phyloP scores from a whole-genome alignment of 1,140 invertebrate species.

The Probaryconus sp. region DNA sequence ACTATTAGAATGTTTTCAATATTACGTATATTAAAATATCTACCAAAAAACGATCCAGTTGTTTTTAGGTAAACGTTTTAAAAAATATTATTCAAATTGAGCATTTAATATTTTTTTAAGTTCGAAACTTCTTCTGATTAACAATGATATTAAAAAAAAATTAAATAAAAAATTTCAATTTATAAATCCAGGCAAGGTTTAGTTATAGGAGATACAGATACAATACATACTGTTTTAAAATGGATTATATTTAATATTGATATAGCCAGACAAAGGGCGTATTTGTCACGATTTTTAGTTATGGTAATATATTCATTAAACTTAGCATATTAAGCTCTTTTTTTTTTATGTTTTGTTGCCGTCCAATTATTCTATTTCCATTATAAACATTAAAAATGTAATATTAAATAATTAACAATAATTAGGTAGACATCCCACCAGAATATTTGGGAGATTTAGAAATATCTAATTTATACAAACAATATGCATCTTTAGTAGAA shows the following conservation, averaged over 20 bases:
- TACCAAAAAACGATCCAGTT: slow-evolving; percentile 80
- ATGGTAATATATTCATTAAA: slow-evolving; percentile 75
- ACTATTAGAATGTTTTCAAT: slow-evolving; percentile 82
- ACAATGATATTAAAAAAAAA: slow-evolving; percentile 5
- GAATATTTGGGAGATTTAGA: slow-evolving; percentile 89
- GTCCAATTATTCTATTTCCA: too few species aligned
- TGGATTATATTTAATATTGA: slow-evolving; percentile 87
- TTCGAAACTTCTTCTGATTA: neutral
- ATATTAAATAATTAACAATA: slow-evolving; percentile 73
- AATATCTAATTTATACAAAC: slow-evolving; percentile 83
- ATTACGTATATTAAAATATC: slow-evolving; percentile 84
- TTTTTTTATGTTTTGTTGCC: slow-evolving; percentile 41
- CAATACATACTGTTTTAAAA: slow-evolving; percentile 87
- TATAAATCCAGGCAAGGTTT: slow-evolving; percentile 83
- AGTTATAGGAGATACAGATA: slow-evolving; percentile 85
- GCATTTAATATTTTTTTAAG: slow-evolving; percentile 2
- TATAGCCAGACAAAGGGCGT: slow-evolving; percentile 88
- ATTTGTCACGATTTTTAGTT: slow-evolving; percentile 86
- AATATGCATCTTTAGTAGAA: slow-evolving; percentile 89
- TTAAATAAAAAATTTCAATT: slow-evolving; percentile 43
- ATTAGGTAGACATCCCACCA: slow-evolving; percentile 86
- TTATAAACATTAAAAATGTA: neutral
- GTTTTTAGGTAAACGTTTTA: slow-evolving; percentile 66
- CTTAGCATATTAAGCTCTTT: slow-evolving; percentile 36
- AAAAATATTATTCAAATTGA: slow-evolving; percentile 10